Evolutionary conservation across 2,888 invertebrate species (phyloP).

Genomic region (Litoditis marina): DNA sequence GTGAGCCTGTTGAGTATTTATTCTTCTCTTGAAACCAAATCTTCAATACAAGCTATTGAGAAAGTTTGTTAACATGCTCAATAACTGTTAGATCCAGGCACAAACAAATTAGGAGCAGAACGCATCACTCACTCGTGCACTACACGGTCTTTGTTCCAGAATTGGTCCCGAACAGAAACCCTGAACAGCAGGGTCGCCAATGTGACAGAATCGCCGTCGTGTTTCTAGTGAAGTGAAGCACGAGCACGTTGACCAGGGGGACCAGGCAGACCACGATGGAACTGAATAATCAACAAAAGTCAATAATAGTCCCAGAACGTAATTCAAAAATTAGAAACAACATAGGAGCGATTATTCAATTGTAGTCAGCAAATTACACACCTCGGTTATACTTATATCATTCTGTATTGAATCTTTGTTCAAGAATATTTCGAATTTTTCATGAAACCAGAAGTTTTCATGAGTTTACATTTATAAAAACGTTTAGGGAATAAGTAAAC

Average conservation of each 20-base stretch:
- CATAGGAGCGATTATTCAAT: not conserved
- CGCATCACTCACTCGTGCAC: conserved; percentile 26
- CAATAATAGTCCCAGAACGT: no score
- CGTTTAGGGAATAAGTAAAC: no score
- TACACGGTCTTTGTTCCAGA: conserved; percentile 51
- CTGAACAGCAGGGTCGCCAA: conserved; percentile 52
- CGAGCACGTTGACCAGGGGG: conserved; percentile 54
- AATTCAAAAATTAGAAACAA: not conserved
- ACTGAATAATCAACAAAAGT: no score
- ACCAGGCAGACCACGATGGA: conserved; percentile 59
- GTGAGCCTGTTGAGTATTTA: no score
- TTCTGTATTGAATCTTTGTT: no score
- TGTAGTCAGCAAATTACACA: conserved; percentile 31
- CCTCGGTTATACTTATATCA: conserved; percentile 28
- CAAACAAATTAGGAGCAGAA: no score
- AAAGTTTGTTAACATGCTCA: conserved; percentile 1
- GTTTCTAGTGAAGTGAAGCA: conserved; percentile 58
- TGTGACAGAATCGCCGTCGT: conserved; percentile 56
- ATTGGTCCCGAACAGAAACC: conserved; percentile 58
- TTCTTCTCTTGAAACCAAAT: not conserved
- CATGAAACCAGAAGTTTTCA: no score
- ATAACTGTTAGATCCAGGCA: no score
- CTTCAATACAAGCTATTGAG: not conserved
- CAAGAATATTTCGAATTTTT: no score
- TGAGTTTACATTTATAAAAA: no score